A percentile compares a stretch with the other conserved stretches of the same genome.
Evolutionary conservation across 2,888 invertebrate genomes (phyloP).

Genomic region (Amblyjoppa fuscipennis): DNA sequence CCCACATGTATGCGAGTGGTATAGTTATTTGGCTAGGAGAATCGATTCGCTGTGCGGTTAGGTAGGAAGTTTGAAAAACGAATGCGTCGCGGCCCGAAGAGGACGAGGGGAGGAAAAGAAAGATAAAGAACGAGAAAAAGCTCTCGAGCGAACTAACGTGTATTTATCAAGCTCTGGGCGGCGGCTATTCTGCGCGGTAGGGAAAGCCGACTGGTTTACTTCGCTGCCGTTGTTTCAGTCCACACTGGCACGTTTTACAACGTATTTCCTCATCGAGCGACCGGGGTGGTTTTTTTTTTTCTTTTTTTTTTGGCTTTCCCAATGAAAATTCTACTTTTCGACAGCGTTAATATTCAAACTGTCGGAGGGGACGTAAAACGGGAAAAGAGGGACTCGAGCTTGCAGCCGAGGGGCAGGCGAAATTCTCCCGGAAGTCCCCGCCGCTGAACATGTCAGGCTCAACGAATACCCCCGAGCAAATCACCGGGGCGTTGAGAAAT

Average conservation of each 20-base stretch:
- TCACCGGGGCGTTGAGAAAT: slow-evolving; percentile 27
- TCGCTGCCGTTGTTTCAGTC: slow-evolving; percentile 35
- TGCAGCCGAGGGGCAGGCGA: not conserved
- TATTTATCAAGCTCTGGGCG: slow-evolving; percentile 58
- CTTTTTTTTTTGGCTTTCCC: not conserved
- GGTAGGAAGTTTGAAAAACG: slow-evolving; percentile 49
- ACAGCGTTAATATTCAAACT: slow-evolving; percentile 52
- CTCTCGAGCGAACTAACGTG: slow-evolving; percentile 41
- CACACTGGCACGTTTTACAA: slow-evolving; percentile 21
- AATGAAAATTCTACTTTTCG: slow-evolving; percentile 11
- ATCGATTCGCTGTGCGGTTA: slow-evolving; percentile 57
- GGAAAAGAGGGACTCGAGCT: not conserved
- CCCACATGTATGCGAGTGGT: slow-evolving; percentile 9
- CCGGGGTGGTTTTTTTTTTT: not conserved
- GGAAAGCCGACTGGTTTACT: slow-evolving; percentile 54
- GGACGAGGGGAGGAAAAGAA: slow-evolving; percentile 10
- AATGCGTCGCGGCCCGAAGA: slow-evolving; percentile 42
- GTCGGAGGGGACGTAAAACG: slow-evolving; percentile 19
- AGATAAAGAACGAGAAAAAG: slow-evolving; percentile 54
- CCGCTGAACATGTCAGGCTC: slow-evolving; percentile 19
- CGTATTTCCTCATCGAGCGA: slow-evolving; percentile 26
- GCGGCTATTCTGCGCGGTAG: slow-evolving; percentile 15
- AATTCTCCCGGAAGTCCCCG: slow-evolving; percentile 7
- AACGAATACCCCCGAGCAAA: slow-evolving; percentile 21
- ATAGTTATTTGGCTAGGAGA: slow-evolving; percentile 51